These are phyloP conservation scores for Agonum fuliginosum DNA, from an alignment of 2,888 invertebrate species.

Conservation along the genomic window DNA sequence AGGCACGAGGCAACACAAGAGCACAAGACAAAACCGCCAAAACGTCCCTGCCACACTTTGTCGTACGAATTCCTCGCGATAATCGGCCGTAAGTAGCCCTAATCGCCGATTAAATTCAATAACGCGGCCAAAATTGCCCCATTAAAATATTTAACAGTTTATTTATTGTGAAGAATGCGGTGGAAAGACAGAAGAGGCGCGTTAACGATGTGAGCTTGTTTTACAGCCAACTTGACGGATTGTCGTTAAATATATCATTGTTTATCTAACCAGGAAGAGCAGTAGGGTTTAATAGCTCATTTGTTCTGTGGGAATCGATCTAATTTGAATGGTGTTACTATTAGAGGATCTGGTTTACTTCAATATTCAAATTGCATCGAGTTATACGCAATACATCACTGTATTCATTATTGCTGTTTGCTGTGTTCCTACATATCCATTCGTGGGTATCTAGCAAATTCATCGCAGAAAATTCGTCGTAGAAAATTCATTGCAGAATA, in stretches of 20 bases:
- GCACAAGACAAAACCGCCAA: neutral
- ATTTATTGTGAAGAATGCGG: slow-evolving; percentile 3
- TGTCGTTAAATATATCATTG: slow-evolving; percentile 26
- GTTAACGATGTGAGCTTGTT: slow-evolving; percentile 6
- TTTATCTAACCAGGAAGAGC: slow-evolving; percentile 27
- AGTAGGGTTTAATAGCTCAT: slow-evolving; percentile 21
- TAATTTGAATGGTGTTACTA: slow-evolving; percentile 11
- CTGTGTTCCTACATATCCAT: too few species aligned
- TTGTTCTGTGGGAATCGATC: slow-evolving; percentile 34
- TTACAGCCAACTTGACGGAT: slow-evolving; percentile 9
- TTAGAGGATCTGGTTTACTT: neutral
- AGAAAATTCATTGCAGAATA: too few species aligned
- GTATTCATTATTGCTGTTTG: too few species aligned
- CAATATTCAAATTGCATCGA: neutral
- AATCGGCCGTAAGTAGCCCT: slow-evolving; percentile 2
- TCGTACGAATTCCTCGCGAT: slow-evolving; percentile 5
- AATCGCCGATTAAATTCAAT: slow-evolving; percentile 13
- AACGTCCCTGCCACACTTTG: neutral
- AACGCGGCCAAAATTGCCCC: slow-evolving; percentile 13
- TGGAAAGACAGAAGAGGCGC: slow-evolving; percentile 13
- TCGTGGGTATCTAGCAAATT: too few species aligned
- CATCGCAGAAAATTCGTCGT: too few species aligned
- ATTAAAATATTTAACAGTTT: slow-evolving; percentile 23
- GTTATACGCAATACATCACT: too few species aligned
- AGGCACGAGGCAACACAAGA: slow-evolving; percentile 10